These are phyloP conservation scores for Patella vulgata DNA, from an alignment of 1,140 invertebrate genomes.

Conservation along the genomic window DNA sequence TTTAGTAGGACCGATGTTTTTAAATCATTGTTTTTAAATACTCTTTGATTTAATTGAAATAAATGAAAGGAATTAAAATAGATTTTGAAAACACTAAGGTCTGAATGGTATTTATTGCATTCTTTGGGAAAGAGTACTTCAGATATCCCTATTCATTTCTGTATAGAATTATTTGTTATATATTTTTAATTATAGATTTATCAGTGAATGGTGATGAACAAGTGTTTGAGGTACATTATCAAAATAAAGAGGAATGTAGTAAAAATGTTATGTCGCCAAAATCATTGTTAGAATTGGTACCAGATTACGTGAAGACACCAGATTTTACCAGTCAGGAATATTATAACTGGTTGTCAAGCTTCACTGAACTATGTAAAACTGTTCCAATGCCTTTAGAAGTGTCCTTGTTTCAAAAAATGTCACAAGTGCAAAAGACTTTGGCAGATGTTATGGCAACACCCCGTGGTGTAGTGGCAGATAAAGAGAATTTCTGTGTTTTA, in stretches of 20 bases:
- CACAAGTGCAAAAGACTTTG: constrained; percentile 60
- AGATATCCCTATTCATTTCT: no score
- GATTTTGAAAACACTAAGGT: no score
- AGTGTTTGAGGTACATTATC: constrained; percentile 43
- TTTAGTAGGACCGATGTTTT: no score
- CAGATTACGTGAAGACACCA: constrained; percentile 52
- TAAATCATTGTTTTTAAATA: no score
- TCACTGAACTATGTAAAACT: constrained; percentile 57
- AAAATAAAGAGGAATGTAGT: constrained; percentile 16
- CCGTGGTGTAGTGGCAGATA: constrained; percentile 55
- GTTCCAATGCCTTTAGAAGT: constrained; percentile 56
- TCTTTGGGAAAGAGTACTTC: no score
- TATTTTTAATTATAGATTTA: constrained; percentile 4
- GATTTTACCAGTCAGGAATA: constrained; percentile 62
- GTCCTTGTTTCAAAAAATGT: constrained; percentile 60
- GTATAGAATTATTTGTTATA: no score
- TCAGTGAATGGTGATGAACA: constrained; percentile 27
- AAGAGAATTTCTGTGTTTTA: constrained; percentile 58
- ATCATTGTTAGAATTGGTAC: not conserved
- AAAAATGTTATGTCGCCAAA: not conserved
- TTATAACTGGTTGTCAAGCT: constrained; percentile 61
- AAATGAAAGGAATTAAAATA: no score
- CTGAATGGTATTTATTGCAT: no score
- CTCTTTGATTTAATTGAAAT: no score
- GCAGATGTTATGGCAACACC: constrained; percentile 61